Base-by-base conservation (phyloP, 2,888 invertebrate species). In the Gastracanthus pulcherrimus region DNA sequence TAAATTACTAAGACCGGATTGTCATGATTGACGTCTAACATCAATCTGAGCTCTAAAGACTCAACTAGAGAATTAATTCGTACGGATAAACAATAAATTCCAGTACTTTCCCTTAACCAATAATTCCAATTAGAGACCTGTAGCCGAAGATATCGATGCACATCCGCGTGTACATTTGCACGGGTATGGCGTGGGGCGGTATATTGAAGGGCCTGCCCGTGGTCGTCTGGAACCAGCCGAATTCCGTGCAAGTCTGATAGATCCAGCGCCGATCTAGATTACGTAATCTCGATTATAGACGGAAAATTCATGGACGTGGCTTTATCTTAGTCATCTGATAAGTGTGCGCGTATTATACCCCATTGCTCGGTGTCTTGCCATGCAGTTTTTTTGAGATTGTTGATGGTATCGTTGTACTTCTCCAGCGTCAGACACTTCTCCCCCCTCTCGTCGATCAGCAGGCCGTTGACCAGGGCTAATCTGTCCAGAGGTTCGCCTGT, bases 201-300 rank as follows among this genome's bases (percentile, higher is more conserved):
- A 90, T 94, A 90, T 94, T 92, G 16, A 69, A 76, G 0, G 93
- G 92, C 80, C 93, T 92, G 5, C 93, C 94, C 0, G 95, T 94
- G 0, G 98, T 97, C 0, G 97, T 96, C 92, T 98, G 98, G 91
- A 95, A 98, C 92, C 96, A 98, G 36, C 98, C 98, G 90, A 98
- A 98, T 91, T 99, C 99, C 0, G 96, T 97, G 90, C 98, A 99
- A 0, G 98, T 98, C 92, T 98, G 98, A 90, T 97, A 98, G 81
- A 94, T 95, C 98, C 98, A 98, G 87, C 97, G 97, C 0, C 98
- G 95, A 84, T 93, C 95, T 95, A 67, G 51, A 72, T 58, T 26
- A 23, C 95, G 88, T 95, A 97, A 90, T 98, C 97, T 79, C 19
- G 9, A 3, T n/a, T 23, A 41, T 9, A 7, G 1, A 41, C 4